phyloP scores from a whole-genome alignment of 2,113 vertebrate species.

The Xenopus tropicalis region UCB_Xtro_10.0 CM004452.2:23564501-23565000 shows the following conservation, averaged over 20 bases:
- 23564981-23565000: too few species aligned
- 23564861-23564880: too few species aligned
- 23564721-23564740: background rate
- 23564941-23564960: too few species aligned
- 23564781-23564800: too few species aligned
- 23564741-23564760: background rate
- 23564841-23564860: too few species aligned
- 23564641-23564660: background rate
- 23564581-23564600: background rate
- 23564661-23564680: background rate
- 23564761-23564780: too few species aligned
- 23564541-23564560: background rate
- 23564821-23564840: too few species aligned
- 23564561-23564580: background rate
- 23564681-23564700: background rate
- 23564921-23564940: too few species aligned
- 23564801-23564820: too few species aligned
- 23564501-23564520: background rate
- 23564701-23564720: background rate
- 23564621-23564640: background rate
- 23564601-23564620: background rate
- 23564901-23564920: too few species aligned
- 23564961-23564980: too few species aligned
- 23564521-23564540: background rate
- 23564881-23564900: too few species aligned